These are phyloP conservation scores for Camponotus floridanus DNA, from an alignment of 1,140 invertebrate species.

Conservation along the genomic window DNA sequence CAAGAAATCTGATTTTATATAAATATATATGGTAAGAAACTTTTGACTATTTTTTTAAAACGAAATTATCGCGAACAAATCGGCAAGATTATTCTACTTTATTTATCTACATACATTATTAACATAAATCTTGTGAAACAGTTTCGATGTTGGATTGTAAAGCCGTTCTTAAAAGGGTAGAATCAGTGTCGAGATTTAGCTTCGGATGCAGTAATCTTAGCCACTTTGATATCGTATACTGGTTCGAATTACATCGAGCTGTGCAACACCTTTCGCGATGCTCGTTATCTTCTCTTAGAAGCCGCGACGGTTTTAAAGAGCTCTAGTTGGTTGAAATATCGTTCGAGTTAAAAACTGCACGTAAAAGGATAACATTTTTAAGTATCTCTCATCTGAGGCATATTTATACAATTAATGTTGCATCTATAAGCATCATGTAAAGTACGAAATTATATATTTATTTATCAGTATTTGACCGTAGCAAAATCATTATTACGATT, in stretches of 20 bases:
- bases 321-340: conserved; percentile 56
- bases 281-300: conserved; percentile 51
- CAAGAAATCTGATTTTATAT: background rate
- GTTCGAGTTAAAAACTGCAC: conserved; percentile 21
- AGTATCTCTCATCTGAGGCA: conserved; percentile 1
- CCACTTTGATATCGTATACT: conserved; percentile 51
- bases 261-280: conserved; percentile 47
- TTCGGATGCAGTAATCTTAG: conserved; percentile 52
- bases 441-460: background rate
- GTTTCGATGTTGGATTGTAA: conserved; percentile 39
- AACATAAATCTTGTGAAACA: conserved; percentile 24
- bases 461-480: background rate
- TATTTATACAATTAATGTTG: conserved; percentile 12
- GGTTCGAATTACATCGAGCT: conserved; percentile 47
- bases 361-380: background rate
- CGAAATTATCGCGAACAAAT: background rate
- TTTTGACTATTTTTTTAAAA: background rate
- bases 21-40: background rate
- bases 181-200: conserved; percentile 41
- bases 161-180: conserved; percentile 34
- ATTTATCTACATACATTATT: background rate
- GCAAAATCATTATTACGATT: background rate
- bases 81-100: background rate
- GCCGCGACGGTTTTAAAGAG: background rate
- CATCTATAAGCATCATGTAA: background rate